Evolutionary conservation across 2,797 vertebrate genomes (phyloP).

Genomic region (Geotrypetes seraphini): DNA sequence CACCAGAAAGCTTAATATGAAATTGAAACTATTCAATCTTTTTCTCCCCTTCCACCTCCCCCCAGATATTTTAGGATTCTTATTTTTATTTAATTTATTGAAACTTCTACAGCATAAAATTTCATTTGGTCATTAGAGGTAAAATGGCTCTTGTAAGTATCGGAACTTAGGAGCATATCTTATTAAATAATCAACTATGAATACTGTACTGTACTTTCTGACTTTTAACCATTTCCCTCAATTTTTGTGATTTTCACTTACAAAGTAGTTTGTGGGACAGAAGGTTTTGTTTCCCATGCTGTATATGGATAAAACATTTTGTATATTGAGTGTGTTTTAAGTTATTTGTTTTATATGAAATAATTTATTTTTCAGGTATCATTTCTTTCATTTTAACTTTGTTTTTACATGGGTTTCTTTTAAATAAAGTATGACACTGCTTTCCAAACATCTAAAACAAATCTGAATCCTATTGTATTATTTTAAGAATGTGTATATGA

Average conservation of each 20-base stretch:
- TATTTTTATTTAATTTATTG: too few species aligned
- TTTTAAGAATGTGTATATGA: constrained; percentile 45
- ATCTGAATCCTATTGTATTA: constrained; percentile 60
- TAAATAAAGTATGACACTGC: constrained; percentile 73
- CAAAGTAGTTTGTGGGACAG: constrained; percentile 44
- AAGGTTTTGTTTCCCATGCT: constrained; percentile 54
- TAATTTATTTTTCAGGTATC: constrained; percentile 71
- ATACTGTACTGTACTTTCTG: constrained; percentile 22
- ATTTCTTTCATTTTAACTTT: constrained; percentile 68
- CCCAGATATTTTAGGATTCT: too few species aligned
- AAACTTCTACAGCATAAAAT: constrained; percentile 13
- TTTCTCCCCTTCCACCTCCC: too few species aligned
- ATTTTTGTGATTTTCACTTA: constrained; percentile 42
- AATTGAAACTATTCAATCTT: too few species aligned
- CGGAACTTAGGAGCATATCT: constrained; percentile 17
- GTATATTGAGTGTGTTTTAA: constrained; percentile 65
- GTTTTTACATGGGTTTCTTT: constrained; percentile 84
- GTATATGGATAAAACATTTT: constrained; percentile 66
- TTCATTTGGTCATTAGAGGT: constrained; percentile 31
- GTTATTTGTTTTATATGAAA: constrained; percentile 72
- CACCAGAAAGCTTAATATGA: constrained; percentile 7
- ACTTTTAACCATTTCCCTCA: constrained; percentile 15
- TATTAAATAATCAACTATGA: constrained; percentile 20
- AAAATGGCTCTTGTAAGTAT: constrained; percentile 19
- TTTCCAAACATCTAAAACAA: constrained; percentile 61